Conservation (phyloP, 2,113 vertebrate genomes). For the Chaenocephalus aceratus region DNA sequence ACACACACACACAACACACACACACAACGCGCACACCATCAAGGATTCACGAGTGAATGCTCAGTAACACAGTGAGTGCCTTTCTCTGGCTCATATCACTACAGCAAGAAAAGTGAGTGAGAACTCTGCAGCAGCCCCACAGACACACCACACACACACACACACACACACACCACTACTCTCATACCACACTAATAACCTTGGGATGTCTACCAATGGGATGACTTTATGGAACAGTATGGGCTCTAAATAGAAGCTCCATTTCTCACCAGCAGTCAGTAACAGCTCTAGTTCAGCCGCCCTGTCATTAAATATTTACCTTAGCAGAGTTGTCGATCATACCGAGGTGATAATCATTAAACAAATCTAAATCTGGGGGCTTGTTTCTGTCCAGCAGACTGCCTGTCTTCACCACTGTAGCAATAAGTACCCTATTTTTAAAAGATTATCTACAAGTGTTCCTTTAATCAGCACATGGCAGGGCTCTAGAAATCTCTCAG, state of each 20-base stretch:
- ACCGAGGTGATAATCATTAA: constrained; percentile 80
- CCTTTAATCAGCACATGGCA: constrained; percentile 82
- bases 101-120: constrained; percentile 59
- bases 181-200: constrained; percentile 85
- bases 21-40: constrained; percentile 41
- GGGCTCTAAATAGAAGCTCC: constrained; percentile 79
- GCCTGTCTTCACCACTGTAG: constrained; percentile 27
- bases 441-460: constrained; percentile 82
- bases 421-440: constrained; percentile 76
- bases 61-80: constrained; percentile 61
- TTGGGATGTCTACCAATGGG: constrained; percentile 83
- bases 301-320: constrained; percentile 87
- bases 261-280: constrained; percentile 81
- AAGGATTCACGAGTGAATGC: constrained; percentile 71
- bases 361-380: constrained; percentile 68
- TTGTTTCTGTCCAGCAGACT: constrained; percentile 24
- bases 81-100: constrained; percentile 64
- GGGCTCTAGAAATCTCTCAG: constrained; percentile 76
- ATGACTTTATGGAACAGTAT: constrained; percentile 75
- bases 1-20: constrained; percentile 2
- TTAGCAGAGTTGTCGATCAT: constrained; percentile 73
- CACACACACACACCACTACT: constrained; percentile 37
- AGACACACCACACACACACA: constrained; percentile 63
- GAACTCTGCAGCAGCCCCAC: constrained; percentile 54
- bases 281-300: constrained; percentile 82